phyloP scores from a whole-genome alignment of 2,797 vertebrate genomes.

The Cossypha caffra region DNA sequence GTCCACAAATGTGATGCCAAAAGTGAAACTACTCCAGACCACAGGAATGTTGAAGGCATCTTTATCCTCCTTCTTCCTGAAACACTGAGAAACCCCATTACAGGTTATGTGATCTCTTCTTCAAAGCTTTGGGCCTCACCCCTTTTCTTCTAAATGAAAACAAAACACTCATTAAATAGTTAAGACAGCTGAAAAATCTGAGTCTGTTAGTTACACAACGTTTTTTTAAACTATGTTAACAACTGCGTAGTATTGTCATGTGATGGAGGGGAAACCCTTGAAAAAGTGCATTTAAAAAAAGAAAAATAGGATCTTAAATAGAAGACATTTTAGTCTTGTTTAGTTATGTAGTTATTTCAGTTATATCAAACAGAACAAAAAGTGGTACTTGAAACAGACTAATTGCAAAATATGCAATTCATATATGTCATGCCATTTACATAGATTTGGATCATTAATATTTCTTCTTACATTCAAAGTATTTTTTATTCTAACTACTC shows the following conservation, averaged over 20 bases:
- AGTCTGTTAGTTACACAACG: neutral
- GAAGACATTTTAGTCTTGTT: neutral
- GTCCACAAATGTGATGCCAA: neutral
- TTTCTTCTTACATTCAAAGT: slow-evolving; percentile 17
- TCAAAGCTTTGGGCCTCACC: neutral
- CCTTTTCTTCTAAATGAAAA: neutral
- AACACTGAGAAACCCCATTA: neutral
- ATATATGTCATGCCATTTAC: slow-evolving; percentile 14
- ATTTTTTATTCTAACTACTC: slow-evolving; percentile 4
- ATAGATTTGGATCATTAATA: slow-evolving; percentile 35
- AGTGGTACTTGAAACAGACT: neutral
- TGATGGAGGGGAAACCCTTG: rapidly evolving
- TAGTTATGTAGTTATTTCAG: neutral
- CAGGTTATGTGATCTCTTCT: neutral
- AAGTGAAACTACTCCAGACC: neutral
- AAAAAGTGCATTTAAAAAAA: neutral
- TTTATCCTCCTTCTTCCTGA: neutral
- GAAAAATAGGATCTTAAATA: neutral
- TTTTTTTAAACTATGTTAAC: neutral
- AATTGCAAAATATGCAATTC: slow-evolving; percentile 12
- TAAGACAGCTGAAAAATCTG: neutral
- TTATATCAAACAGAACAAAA: neutral
- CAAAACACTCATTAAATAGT: neutral
- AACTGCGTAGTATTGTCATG: neutral
- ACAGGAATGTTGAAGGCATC: neutral